Evolutionary conservation across 2,888 invertebrate species (phyloP), one percentile per base, ranked within the genome.

Genomic region (Eubasilissa splendida): DNA sequence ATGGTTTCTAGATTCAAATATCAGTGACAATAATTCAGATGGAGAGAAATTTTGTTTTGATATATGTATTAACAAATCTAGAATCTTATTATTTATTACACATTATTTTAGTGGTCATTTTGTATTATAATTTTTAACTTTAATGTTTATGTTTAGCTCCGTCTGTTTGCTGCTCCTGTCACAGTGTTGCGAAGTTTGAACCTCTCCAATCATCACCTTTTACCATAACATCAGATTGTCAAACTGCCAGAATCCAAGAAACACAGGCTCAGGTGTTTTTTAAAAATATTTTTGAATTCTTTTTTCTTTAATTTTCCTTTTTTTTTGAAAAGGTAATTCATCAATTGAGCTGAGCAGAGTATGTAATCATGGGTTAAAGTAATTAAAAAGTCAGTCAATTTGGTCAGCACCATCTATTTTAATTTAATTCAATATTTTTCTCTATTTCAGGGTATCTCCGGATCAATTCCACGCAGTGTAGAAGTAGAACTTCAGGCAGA

Each of bases 401-500:
- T 59, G 80, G 22, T 70, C 10, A 73, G 54, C 12, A 22, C 50
- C 42, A 42, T 22, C 22, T 22, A 22, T 22, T 22, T 42, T 42
- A 5, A 42, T 42, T 42, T 42, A 42, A 5, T 42, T 42, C 42
- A 42, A 42, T 42, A 42, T 42, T 42, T 42, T 7, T 42, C 42
- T 7, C 42, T 9, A 78, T 87, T 90, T 83, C 85, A 94, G 91
- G 92, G 93, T 83, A 91, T 93, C 84, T 93, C 93, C 82, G 95
- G 95, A 42, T 91, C 94, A 68, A 92, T 95, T 84, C 96, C 96
- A 2, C 90, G 95, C 83, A 94, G 94, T 84, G 91, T 98, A 52
- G 97, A 98, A 86, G 95, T 97, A 86, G 96, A 97, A 87, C 89
- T 98, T 8, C 93, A 93, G 76, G 93, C 94, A 82, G 97, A 97